A percentile compares a stretch with the other conserved stretches of the same genome.
Conservation (phyloP, 2,888 invertebrate species). For the Noctua janthina region DNA sequence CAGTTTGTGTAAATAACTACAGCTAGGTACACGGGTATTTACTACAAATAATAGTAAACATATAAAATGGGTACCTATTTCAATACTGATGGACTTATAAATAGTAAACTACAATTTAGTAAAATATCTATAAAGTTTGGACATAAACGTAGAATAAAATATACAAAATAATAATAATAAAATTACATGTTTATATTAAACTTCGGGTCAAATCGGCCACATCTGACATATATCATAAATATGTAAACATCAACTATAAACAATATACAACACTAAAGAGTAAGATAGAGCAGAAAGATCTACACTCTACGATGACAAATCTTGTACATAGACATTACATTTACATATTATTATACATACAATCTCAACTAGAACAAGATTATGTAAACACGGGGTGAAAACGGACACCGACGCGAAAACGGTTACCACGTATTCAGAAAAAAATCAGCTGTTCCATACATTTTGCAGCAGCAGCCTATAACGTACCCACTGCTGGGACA, state of each 20-base stretch:
- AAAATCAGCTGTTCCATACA: too few species aligned
- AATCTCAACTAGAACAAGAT: not conserved
- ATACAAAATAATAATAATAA: too few species aligned
- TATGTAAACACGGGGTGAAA: not conserved
- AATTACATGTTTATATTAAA: too few species aligned
- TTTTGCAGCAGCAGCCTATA: too few species aligned
- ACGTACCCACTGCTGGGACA: too few species aligned
- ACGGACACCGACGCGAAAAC: too few species aligned
- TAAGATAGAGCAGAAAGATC: slow-evolving; percentile 20
- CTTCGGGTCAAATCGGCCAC: not conserved
- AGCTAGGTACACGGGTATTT: slow-evolving; percentile 22
- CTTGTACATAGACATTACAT: slow-evolving; percentile 14
- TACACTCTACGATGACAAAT: slow-evolving; percentile 47
- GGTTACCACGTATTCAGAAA: too few species aligned
- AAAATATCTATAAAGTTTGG: not conserved
- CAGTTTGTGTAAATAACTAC: slow-evolving; percentile 26
- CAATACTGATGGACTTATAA: slow-evolving; percentile 30
- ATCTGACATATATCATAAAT: slow-evolving; percentile 1
- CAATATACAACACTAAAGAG: slow-evolving; percentile 11
- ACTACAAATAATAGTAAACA: slow-evolving; percentile 50
- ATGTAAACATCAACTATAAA: slow-evolving; percentile 27
- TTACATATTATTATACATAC: not conserved
- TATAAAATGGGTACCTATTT: slow-evolving; percentile 13
- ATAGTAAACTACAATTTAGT: not conserved
- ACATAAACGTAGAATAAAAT: too few species aligned